phyloP scores from a whole-genome alignment of 2,888 invertebrate genomes.

The Rhimphoctona megacephalus region DNA sequence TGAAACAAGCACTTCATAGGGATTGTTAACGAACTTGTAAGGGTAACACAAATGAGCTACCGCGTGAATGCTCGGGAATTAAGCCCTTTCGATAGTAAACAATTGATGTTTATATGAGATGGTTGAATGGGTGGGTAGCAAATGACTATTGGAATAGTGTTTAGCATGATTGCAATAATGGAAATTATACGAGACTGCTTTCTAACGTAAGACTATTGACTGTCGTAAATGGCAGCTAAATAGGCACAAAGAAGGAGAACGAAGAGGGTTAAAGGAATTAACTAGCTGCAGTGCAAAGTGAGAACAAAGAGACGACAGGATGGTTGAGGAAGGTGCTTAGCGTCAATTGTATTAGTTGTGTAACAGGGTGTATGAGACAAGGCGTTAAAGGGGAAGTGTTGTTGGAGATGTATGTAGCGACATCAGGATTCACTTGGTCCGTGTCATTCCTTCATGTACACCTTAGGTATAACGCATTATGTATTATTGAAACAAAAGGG shows the following conservation, averaged over 20 bases:
- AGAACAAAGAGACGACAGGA: constrained; percentile 11
- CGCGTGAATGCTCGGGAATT: not conserved
- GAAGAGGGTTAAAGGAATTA: not conserved
- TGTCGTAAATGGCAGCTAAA: not conserved
- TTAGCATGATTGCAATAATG: not conserved
- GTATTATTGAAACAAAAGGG: constrained; percentile 20
- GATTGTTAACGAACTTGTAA: not conserved
- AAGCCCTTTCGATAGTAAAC: not conserved
- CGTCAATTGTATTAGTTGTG: constrained; percentile 56
- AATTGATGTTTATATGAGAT: not conserved
- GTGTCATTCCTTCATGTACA: not conserved
- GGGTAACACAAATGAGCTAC: not conserved
- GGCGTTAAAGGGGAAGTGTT: constrained; percentile 28
- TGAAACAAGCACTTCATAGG: not conserved
- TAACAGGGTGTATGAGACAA: constrained; percentile 49
- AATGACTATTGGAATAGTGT: not conserved
- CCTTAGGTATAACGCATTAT: not conserved
- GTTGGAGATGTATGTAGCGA: constrained; percentile 43
- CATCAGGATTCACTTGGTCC: constrained; percentile 46
- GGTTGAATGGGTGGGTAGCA: not conserved
- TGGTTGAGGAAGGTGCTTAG: constrained; percentile 37
- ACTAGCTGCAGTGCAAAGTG: constrained; percentile 40
- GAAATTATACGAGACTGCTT: not conserved
- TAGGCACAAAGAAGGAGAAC: not conserved
- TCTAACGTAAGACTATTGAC: not conserved